Base-by-base conservation (phyloP, 1,140 invertebrate species). In the Mesaphorura yosii region DNA sequence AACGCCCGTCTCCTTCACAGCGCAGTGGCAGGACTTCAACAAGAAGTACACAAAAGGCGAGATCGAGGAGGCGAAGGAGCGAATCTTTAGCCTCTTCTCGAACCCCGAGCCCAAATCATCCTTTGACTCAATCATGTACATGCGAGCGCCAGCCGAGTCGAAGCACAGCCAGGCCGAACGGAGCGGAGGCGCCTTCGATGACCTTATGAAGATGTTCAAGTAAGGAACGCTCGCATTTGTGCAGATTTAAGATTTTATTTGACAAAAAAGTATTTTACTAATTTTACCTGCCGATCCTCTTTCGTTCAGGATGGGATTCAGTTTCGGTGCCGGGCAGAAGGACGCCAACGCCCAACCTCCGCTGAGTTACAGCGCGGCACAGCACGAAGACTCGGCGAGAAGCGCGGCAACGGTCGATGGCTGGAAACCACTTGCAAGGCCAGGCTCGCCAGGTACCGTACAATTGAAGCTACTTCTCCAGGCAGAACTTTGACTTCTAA, bases 171-270 rank as follows among this genome's bases (percentile, higher is more conserved):
- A 34, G 31, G 19, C 47, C 4, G 20, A 4, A 7, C 19, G 48
- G 1, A 17, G 41, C 3, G 40, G 40, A 3, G 51, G 17, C n/a
- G 53, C 53, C 7, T 52, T 59, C 26, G 27, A 55, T 1, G 58
- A 59, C 26, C 15, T 59, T 14, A 40, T 59, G 7, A 55, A 55
- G 40, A 55, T 59, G 53, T 55, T 59, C 57, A 55, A 55, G 39
- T 48, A 34, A 48, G 19, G 10, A 12, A 37, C 7, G n/a, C 10
- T 17, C 6, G 40, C 7, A 20, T 6, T 10, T 41, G 7, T 41
- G 40, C 40, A 15, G 22, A 41, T 41, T 7, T 20, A 10, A 20
- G 40, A 6, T 7, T 6, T 41, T 12, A 41, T 12, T 12, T 41
- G 40, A 12, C 10, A 12, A 15, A 15, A 19, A 42, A 47, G 19